A percentile compares a stretch with the other conserved stretches of the same genome.
These are phyloP conservation scores for Leptosomus discolor DNA, from an alignment of 2,113 vertebrate species.

Conservation along the genomic window DNA sequence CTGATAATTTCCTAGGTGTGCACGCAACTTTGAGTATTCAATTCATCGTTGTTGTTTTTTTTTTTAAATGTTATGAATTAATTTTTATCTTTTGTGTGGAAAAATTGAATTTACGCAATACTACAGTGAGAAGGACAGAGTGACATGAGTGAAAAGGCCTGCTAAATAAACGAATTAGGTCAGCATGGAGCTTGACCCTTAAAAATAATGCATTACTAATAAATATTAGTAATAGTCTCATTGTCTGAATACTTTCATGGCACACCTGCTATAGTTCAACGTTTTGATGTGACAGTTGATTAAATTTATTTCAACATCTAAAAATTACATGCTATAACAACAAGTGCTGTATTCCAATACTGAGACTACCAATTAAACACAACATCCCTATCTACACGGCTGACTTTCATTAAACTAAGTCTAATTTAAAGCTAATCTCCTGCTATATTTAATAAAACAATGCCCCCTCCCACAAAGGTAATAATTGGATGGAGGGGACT, in stretches of 20 bases:
- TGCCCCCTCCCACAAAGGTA: neutral
- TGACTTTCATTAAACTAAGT: conserved; percentile 30
- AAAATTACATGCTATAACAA: neutral
- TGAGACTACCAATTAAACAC: neutral
- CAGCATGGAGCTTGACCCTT: neutral
- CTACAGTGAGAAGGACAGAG: neutral
- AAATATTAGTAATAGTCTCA: neutral
- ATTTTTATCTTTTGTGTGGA: neutral
- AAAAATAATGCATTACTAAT: neutral
- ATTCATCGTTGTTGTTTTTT: neutral
- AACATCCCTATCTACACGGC: neutral
- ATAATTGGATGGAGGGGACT: neutral
- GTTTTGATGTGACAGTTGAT: neutral
- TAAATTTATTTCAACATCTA: neutral
- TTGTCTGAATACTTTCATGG: neutral
- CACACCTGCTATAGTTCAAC: neutral
- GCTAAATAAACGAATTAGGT: neutral
- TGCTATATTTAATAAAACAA: conserved; percentile 9
- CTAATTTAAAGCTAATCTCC: conserved; percentile 28
- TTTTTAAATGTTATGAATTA: neutral
- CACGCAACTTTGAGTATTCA: neutral
- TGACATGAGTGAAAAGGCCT: neutral
- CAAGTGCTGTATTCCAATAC: conserved; percentile 1
- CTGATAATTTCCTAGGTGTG: neutral
- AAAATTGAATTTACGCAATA: neutral